These are phyloP conservation scores for Drosophila meridiana DNA, from an alignment of 2,888 invertebrate species.

Conservation along the genomic window DNA sequence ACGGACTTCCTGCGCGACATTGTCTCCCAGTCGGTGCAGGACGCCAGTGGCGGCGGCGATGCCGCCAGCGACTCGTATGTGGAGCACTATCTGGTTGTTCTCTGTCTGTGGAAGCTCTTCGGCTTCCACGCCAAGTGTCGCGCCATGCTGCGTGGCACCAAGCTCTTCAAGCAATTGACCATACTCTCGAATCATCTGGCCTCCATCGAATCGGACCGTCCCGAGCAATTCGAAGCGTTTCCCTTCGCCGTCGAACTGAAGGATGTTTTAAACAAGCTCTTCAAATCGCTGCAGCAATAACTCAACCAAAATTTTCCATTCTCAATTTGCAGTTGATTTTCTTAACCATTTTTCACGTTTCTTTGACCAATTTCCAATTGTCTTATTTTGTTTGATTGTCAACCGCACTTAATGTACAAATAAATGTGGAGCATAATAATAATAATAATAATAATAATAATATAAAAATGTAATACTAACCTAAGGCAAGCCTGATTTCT, in stretches of 20 bases:
- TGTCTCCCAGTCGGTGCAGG: conserved; percentile 47
- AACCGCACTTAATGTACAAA: background rate
- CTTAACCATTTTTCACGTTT: background rate
- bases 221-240: conserved; percentile 27
- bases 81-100: conserved; percentile 78
- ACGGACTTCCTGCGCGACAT: conserved; percentile 68
- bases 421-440: background rate
- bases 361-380: background rate
- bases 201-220: conserved; percentile 33
- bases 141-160: conserved; percentile 79
- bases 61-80: conserved; percentile 51
- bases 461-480: background rate
- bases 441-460: background rate
- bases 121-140: conserved; percentile 82
- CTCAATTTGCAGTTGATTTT: background rate
- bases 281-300: conserved; percentile 34
- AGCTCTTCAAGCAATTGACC: conserved; percentile 71
- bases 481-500: background rate
- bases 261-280: conserved; percentile 23
- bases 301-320: background rate
- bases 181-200: conserved; percentile 63
- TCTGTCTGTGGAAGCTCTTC: conserved; percentile 82
- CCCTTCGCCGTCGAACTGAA: conserved; percentile 44
- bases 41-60: background rate
- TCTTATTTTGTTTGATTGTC: background rate